A percentile compares a stretch with the other conserved stretches of the same genome.
Evolutionary conservation across 2,888 invertebrate genomes (phyloP).

Genomic region (Gymnocheta viridis): DNA sequence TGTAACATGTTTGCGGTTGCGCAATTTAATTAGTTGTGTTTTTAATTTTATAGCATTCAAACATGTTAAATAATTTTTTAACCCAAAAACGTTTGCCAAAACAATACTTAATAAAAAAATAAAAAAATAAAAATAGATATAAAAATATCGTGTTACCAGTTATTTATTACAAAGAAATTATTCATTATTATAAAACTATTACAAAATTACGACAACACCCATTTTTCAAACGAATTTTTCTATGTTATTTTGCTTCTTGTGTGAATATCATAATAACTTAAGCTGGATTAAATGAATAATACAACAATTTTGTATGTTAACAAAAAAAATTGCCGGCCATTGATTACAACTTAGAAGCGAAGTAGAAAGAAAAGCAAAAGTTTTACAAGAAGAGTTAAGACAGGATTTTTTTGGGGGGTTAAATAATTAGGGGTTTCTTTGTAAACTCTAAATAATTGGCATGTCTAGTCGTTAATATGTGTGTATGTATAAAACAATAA

Average conservation of each 20-base stretch:
- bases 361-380: constrained; percentile 49
- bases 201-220: constrained; percentile 63
- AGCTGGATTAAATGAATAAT: constrained; percentile 37
- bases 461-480: constrained; percentile 16
- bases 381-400: constrained; percentile 25
- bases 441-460: constrained; percentile 30
- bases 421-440: constrained; percentile 40
- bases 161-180: constrained; percentile 59
- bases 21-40: neutral
- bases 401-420: constrained; percentile 16
- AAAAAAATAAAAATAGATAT: no score
- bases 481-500: neutral
- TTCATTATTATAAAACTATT: constrained; percentile 52
- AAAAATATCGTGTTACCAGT: constrained; percentile 53
- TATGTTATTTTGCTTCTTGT: constrained; percentile 1
- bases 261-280: constrained; percentile 20
- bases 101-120: constrained; percentile 26
- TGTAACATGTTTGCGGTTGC: neutral
- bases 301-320: neutral
- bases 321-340: constrained; percentile 4
- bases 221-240: constrained; percentile 47
- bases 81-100: constrained; percentile 5
- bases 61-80: constrained; percentile 28
- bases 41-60: constrained; percentile 18
- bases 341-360: constrained; percentile 23